Evolutionary conservation across 1,140 invertebrate genomes (phyloP).

Genomic region (Lerema accius): DNA sequence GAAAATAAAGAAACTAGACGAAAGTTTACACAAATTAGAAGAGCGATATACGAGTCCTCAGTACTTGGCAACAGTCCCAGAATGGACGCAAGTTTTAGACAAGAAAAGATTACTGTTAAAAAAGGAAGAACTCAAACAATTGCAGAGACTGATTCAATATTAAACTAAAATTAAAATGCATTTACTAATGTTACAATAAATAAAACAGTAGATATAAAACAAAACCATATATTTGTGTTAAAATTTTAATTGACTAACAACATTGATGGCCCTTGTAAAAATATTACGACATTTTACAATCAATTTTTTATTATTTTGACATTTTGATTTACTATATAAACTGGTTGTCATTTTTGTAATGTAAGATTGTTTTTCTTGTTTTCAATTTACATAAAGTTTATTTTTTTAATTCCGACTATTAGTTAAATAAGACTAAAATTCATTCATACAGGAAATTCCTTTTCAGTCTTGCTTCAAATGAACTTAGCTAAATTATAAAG

Average conservation of each 20-base stretch:
- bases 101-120: slow-evolving; percentile 55
- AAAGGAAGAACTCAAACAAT: slow-evolving; percentile 60
- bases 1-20: slow-evolving; percentile 64
- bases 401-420: too few species aligned
- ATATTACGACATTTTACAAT: background rate
- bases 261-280: slow-evolving; percentile 33
- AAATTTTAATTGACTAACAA: slow-evolving; percentile 51
- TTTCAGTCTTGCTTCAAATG: background rate
- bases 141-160: slow-evolving; percentile 61
- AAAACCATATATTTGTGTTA: slow-evolving; percentile 40
- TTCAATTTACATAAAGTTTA: too few species aligned
- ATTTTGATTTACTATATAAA: background rate
- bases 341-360: too few species aligned
- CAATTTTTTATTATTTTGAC: background rate
- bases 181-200: slow-evolving; percentile 30
- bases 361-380: background rate
- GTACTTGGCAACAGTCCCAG: slow-evolving; percentile 49
- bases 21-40: slow-evolving; percentile 57
- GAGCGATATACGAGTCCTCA: slow-evolving; percentile 48
- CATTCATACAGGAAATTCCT: background rate
- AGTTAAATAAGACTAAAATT: background rate
- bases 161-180: slow-evolving; percentile 7
- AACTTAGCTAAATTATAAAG: background rate
- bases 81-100: slow-evolving; percentile 51
- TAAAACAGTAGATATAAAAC: slow-evolving; percentile 47